Base-by-base conservation (phyloP, 2,113 vertebrate species). In the Vidua chalybeata region DNA sequence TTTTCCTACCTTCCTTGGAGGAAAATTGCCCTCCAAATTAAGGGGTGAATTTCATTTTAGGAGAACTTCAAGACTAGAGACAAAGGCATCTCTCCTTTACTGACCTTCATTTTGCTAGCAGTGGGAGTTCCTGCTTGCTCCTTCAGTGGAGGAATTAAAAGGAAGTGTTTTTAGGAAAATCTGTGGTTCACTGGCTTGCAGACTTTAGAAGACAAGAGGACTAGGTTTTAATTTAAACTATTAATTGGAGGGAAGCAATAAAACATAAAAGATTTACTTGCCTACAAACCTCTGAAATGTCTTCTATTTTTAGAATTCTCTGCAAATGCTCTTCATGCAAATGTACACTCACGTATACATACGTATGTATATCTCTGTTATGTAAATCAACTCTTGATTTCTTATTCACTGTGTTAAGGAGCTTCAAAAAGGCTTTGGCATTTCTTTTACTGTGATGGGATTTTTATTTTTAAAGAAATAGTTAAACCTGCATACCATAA, bases 221-320 rank as follows among this genome's bases (percentile, higher is more conserved):
- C 52, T 89, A 85, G 67, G 67, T 95, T 96, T 97, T 96, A 97
- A 96, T 97, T 97, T 95, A 96, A 97, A 82, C 94, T 94, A 95
- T 94, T 98, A 97, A 97, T 97, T 95, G 87, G 81, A 96, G 26
- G 67, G 64, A 97, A 96, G 96, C 82, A 97, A 94, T 96, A 96
- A 94, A 97, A 93, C 79, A 88, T 93, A 91, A 94, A 92, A 67
- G 92, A 94, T 97, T 96, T 96, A 76, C 95, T 97, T 97, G 95
- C 97, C 68, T 95, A 87, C 94, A 97, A 97, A 54, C 59, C 93
- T 97, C 94, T 95, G 93, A 98, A 97, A 98, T 97, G 91, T 97
- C 97, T 97, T 94, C 97, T 98, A 97, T 98, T 98, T 98, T 98
- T 98, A 98, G 97, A 96, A 96, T 89, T 79, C 94, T 92, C 88